These are phyloP conservation scores for Beroe ovata DNA, from an alignment of 37 sponge, comb jelly and placozoan species.

Conservation along the genomic window DNA sequence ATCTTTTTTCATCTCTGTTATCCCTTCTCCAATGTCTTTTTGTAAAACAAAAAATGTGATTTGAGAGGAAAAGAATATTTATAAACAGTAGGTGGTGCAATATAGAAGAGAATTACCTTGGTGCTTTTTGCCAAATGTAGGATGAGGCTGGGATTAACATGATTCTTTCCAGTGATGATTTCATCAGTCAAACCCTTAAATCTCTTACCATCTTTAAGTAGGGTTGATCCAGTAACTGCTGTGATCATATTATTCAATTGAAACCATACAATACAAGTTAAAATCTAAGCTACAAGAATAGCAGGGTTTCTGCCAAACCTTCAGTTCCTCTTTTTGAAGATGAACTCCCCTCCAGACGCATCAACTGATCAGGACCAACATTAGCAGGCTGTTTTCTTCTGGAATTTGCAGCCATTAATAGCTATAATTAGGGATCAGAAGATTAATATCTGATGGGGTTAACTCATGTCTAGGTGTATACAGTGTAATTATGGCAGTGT, in stretches of 20 bases:
- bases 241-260: not conserved
- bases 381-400: conserved; percentile 5
- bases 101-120: conserved; percentile 22
- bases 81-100: no score
- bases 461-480: no score
- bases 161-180: conserved; percentile 53
- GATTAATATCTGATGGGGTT: no score
- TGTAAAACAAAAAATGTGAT: no score
- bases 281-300: no score
- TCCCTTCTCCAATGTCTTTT: no score
- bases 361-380: conserved; percentile 58
- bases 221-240: conserved; percentile 28
- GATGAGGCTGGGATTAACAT: conserved; percentile 56
- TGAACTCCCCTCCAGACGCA: conserved; percentile 40
- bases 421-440: no score
- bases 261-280: not conserved
- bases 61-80: no score
- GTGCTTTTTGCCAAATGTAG: conserved; percentile 53
- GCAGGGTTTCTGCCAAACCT: no score
- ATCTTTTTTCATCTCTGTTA: no score
- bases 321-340: conserved; percentile 31
- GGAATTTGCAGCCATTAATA: conserved; percentile 15
- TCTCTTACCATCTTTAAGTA: conserved; percentile 44
- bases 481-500: no score
- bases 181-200: conserved; percentile 1